phyloP scores from a whole-genome alignment of 2,888 invertebrate species.

The Prenolepis imparis region DNA sequence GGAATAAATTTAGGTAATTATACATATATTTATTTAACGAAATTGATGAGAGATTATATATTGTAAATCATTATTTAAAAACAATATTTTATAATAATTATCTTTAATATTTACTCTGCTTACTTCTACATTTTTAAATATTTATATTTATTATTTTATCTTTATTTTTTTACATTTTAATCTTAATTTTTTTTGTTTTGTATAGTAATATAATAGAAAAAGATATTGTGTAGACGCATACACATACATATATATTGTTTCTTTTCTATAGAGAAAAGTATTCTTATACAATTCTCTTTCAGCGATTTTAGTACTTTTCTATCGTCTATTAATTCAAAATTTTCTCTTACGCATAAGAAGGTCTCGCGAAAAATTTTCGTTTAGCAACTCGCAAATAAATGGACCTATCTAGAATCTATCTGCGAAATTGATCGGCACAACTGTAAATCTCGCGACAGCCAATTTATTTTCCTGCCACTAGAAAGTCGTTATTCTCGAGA shows the following conservation, averaged over 20 bases:
- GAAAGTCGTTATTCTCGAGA: slow-evolving; percentile 66
- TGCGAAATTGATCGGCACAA: slow-evolving; percentile 66
- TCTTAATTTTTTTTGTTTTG: not conserved
- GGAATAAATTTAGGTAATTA: not conserved
- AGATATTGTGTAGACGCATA: not conserved
- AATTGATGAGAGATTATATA: not conserved
- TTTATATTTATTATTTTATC: not conserved
- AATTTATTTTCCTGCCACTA: slow-evolving; percentile 71
- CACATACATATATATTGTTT: not conserved
- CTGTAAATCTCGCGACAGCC: slow-evolving; percentile 62
- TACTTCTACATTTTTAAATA: not conserved
- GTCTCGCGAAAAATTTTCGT: not conserved
- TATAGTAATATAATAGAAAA: not conserved
- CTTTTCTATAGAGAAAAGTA: not conserved
- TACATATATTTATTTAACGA: not conserved
- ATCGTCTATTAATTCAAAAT: not conserved
- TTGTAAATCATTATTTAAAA: not conserved
- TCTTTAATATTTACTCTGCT: not conserved
- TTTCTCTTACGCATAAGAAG: not conserved
- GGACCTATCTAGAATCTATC: slow-evolving; percentile 28
- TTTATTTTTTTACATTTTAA: not conserved
- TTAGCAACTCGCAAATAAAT: slow-evolving; percentile 38
- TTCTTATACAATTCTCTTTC: not conserved
- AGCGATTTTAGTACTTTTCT: not conserved
- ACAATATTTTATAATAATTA: not conserved